Evolutionary conservation across 2,888 invertebrate species (phyloP), one percentile per base, ranked within the genome.

Genomic region (Anagyrus pseudococci): DNA sequence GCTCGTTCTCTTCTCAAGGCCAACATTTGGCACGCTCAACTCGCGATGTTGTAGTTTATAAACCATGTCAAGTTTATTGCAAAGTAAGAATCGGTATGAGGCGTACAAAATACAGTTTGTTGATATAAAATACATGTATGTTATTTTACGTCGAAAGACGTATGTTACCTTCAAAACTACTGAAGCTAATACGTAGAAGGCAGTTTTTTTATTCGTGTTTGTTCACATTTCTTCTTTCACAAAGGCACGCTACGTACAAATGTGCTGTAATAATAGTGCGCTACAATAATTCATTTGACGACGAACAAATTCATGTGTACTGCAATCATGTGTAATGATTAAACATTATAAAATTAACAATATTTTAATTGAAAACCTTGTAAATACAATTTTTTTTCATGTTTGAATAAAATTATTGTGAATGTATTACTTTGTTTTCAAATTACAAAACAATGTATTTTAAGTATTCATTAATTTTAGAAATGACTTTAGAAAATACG

Each of bases 181-280:
- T 20, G 46, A 20, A 46, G 50, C 55, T 43, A 56, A 62, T 66
- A 68, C 60, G 67, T 60, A 29, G 53, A 67, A 69, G 68, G 70
- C 69, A 70, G 67, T 68, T 60, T 65, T 63, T 37, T 54, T 54
- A 61, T 67, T 66, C 15, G 59, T 54, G 26, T 50, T 61, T 37
- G 53, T 29, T n/a, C n/a, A n/a, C n/a, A n/a, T n/a, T n/a, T n/a
- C n/a, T n/a, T n/a, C n/a, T n/a, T 62, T 62, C 65, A 61, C 63
- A 57, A 70, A 70, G 71, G 71, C 71, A 71, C 71, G 67, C 69
- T 67, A 68, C 61, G 59, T 64, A 64, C 54, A 48, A 53, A 50
- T 41, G 7, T 49, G 17, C 20, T 43, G 41, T 55, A 58, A 44
- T 57, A 57, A 40, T 56, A 57, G 43, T 53, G 48, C 26, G 20